These are phyloP conservation scores for Andrena fulva DNA, from an alignment of 2,888 invertebrate species.

Conservation along the genomic window DNA sequence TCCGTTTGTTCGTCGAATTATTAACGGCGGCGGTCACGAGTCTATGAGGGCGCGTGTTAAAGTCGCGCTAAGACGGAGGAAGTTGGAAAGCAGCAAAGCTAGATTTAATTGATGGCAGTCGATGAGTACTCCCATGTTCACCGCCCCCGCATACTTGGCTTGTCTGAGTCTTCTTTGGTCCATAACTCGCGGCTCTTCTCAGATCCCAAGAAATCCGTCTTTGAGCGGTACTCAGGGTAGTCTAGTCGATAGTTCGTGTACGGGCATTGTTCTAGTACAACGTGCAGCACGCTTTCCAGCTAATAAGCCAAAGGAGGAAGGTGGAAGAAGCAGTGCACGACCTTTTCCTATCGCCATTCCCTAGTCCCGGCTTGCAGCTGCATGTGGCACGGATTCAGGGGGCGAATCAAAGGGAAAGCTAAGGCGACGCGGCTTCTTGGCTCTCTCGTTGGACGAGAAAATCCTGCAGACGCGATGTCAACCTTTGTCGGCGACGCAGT, in stretches of 20 bases:
- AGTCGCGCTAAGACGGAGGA: conserved; percentile 57
- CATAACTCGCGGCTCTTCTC: background rate
- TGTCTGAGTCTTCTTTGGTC: conserved; percentile 19
- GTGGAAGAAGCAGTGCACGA: background rate
- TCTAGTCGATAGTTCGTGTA: background rate
- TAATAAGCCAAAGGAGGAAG: conserved; percentile 11
- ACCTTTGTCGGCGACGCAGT: conserved; percentile 17
- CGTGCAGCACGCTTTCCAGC: background rate
- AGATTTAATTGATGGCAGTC: conserved; percentile 71
- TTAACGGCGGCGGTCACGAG: conserved; percentile 55
- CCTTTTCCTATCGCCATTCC: conserved; percentile 7
- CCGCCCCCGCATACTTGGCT: conserved; percentile 23
- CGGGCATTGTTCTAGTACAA: conserved; percentile 7
- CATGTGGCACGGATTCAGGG: conserved; percentile 30
- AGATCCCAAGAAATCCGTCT: conserved; percentile 4
- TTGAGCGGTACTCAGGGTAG: background rate
- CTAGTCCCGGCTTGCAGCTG: conserved; percentile 14
- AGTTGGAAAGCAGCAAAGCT: conserved; percentile 57
- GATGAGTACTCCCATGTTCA: conserved; percentile 58
- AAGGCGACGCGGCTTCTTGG: conserved; percentile 10
- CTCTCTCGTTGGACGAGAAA: conserved; percentile 35
- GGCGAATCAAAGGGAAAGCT: conserved; percentile 4
- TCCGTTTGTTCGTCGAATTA: conserved; percentile 39
- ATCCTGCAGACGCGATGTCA: conserved; percentile 41
- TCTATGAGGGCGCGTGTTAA: conserved; percentile 41